These are phyloP conservation scores for Amblyjoppa fuscipennis DNA, from an alignment of 2,888 invertebrate species.

Conservation along the genomic window DNA sequence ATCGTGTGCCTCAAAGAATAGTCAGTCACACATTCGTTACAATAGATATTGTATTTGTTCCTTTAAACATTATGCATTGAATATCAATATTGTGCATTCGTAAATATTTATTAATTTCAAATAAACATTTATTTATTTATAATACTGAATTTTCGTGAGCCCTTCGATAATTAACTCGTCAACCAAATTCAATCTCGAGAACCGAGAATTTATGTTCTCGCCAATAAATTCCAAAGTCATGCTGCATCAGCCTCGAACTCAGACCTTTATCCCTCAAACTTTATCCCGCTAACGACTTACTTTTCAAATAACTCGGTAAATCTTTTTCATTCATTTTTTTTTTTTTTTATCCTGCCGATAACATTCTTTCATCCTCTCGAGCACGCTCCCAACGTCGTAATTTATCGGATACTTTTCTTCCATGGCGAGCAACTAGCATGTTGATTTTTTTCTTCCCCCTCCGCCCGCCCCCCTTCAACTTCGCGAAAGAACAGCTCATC, in stretches of 20 bases:
- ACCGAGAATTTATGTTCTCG: constrained; percentile 17
- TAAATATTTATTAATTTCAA: too few species aligned
- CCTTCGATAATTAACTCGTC: not conserved
- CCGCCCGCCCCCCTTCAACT: not conserved
- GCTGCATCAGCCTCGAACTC: not conserved
- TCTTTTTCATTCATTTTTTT: not conserved
- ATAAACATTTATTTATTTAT: not conserved
- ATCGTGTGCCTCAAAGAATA: too few species aligned
- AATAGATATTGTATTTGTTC: too few species aligned
- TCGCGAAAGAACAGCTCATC: constrained; percentile 67
- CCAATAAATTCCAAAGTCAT: constrained; percentile 7
- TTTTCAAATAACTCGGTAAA: constrained; percentile 7
- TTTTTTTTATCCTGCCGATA: constrained; percentile 4
- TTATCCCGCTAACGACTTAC: constrained; percentile 2
- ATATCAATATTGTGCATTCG: too few species aligned
- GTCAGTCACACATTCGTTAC: too few species aligned
- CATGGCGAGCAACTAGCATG: constrained; percentile 67
- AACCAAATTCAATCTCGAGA: not conserved
- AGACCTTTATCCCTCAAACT: not conserved
- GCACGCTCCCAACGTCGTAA: constrained; percentile 49
- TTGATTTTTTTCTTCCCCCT: constrained; percentile 46
- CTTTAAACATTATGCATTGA: too few species aligned
- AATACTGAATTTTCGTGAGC: too few species aligned
- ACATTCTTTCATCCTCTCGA: constrained; percentile 13
- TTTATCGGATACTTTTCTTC: constrained; percentile 73